These are phyloP conservation scores for Manis javanica DNA, from an alignment of 2,797 vertebrate genomes.

Conservation along the genomic window DNA sequence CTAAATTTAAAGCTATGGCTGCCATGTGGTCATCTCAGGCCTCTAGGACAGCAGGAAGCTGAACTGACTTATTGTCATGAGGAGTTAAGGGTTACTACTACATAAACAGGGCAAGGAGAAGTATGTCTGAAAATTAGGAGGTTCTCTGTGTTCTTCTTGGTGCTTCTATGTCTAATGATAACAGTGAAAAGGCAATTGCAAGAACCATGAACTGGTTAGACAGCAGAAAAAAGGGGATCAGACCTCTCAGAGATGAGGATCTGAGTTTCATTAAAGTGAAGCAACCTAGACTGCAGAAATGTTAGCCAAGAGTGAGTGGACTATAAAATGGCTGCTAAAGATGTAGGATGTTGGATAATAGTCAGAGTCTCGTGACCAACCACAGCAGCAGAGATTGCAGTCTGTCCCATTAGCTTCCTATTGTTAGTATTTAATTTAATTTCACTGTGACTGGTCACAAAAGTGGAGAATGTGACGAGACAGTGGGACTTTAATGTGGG, in stretches of 20 bases:
- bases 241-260: neutral
- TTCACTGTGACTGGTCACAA: constrained; percentile 4
- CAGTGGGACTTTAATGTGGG: neutral
- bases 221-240: neutral
- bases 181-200: neutral
- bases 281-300: neutral
- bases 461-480: neutral
- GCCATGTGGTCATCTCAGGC: neutral
- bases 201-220: neutral
- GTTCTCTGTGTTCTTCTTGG: neutral
- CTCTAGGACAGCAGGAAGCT: neutral
- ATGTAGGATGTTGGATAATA: neutral
- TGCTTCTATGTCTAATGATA: neutral
- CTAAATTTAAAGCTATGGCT: neutral
- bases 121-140: neutral
- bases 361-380: neutral
- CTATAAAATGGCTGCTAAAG: neutral
- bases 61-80: neutral
- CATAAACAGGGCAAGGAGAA: neutral
- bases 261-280: neutral
- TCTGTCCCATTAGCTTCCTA: neutral
- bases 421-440: neutral
- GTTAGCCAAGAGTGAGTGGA: neutral
- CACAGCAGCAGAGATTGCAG: neutral
- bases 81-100: neutral